A percentile compares a stretch with the other conserved stretches of the same genome.
phyloP scores from a whole-genome alignment of 2,888 invertebrate genomes.

The Melipona bicolor region DNA sequence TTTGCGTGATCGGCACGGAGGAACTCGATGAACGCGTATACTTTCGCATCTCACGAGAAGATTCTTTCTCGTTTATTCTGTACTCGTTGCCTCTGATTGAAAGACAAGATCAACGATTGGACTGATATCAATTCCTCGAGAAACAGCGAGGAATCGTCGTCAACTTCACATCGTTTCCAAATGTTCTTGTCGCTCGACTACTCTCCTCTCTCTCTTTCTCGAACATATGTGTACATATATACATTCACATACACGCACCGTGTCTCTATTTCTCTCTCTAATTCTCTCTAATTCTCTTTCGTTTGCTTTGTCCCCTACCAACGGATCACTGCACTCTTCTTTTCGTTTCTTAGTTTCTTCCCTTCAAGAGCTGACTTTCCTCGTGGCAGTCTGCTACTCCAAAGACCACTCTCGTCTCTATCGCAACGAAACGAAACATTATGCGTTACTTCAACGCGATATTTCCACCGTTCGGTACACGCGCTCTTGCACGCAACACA shows the following conservation, averaged over 20 bases:
- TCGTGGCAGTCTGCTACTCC: not conserved
- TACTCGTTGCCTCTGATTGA: not conserved
- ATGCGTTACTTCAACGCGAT: not conserved
- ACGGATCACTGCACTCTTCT: constrained; percentile 13
- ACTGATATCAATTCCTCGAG: not conserved
- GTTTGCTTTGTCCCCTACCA: constrained; percentile 11
- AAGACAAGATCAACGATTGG: not conserved
- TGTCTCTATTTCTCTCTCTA: not conserved
- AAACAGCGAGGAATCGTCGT: constrained; percentile 10
- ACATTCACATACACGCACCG: not conserved
- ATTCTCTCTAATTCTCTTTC: constrained; percentile 10
- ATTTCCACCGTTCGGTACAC: constrained; percentile 18
- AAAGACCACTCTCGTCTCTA: constrained; percentile 17
- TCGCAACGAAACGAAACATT: constrained; percentile 16
- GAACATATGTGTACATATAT: constrained; percentile 5
- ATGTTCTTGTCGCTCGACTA: not conserved
- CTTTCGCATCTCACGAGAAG: not conserved
- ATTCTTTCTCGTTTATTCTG: not conserved
- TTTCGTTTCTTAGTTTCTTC: constrained; percentile 9
- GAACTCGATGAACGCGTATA: not conserved
- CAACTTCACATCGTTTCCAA: constrained; percentile 12
- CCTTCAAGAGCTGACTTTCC: not conserved
- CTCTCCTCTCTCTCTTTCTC: not conserved
- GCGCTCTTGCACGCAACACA: constrained; percentile 19
- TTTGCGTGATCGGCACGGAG: constrained; percentile 2